These are phyloP conservation scores for Enteromius afrohamiltoni DNA, from an alignment of 2,797 vertebrate genomes.

Conservation along the genomic window DNA sequence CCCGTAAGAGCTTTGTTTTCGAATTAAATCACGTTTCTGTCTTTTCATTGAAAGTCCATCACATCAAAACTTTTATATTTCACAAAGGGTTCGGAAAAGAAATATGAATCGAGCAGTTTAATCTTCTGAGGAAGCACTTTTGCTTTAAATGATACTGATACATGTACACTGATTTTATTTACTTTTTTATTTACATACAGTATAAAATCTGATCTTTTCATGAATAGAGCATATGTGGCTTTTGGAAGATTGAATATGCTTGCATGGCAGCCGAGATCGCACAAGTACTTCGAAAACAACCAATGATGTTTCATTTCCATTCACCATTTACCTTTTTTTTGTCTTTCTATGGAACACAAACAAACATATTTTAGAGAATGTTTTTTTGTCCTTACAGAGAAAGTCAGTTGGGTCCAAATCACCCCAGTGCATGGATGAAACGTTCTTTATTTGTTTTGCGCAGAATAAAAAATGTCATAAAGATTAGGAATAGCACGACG, in stretches of 20 bases:
- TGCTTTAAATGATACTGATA: not conserved
- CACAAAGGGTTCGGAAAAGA: not conserved
- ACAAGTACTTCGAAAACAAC: too few species aligned
- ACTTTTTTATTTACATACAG: not conserved
- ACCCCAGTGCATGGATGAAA: not conserved
- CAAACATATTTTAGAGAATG: too few species aligned
- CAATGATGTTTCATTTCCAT: not conserved
- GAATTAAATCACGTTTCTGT: not conserved
- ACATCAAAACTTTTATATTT: not conserved
- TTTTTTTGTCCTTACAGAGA: not conserved
- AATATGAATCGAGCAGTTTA: not conserved
- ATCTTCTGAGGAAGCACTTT: not conserved
- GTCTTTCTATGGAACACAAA: not conserved
- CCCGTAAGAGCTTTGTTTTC: not conserved
- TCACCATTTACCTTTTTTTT: not conserved
- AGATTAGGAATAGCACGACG: not conserved
- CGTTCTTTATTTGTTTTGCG: not conserved
- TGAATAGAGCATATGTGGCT: not conserved
- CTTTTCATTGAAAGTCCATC: not conserved
- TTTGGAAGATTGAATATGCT: not conserved
- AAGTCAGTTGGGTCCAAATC: not conserved
- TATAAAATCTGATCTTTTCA: not conserved
- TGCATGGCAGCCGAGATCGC: not conserved
- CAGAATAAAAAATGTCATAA: not conserved
- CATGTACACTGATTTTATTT: not conserved